A percentile compares a stretch with the other conserved stretches of the same genome.
These are phyloP conservation scores for Chrysomallon squamiferum DNA, from an alignment of 1,140 invertebrate genomes.

Conservation along the genomic window DNA sequence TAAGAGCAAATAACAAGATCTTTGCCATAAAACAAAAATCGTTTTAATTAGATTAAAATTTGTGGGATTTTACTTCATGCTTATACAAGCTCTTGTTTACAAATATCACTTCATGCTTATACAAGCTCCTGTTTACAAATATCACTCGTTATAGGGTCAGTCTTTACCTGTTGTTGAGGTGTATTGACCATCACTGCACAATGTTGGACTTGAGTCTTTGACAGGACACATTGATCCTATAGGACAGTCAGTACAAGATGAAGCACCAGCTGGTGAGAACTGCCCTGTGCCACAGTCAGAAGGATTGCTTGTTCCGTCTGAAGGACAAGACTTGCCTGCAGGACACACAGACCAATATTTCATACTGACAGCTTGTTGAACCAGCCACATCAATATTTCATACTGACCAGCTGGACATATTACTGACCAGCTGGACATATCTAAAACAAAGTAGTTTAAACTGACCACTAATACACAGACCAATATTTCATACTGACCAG, in stretches of 20 bases:
- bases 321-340: constrained; percentile 38
- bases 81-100: no score
- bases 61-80: no score
- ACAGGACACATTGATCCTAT: constrained; percentile 39
- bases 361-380: constrained; percentile 32
- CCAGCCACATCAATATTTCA: constrained; percentile 33
- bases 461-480: no score
- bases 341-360: no score
- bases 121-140: no score
- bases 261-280: constrained; percentile 35
- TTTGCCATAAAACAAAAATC: no score
- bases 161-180: constrained; percentile 31
- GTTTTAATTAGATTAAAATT: no score
- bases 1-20: background rate
- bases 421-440: constrained; percentile 43
- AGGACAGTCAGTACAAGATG: constrained; percentile 46
- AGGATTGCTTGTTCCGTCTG: constrained; percentile 34
- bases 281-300: constrained; percentile 36
- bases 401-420: constrained; percentile 46
- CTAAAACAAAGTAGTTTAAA: constrained; percentile 38
- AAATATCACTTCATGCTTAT: no score
- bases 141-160: no score
- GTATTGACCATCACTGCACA: constrained; percentile 40
- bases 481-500: no score
- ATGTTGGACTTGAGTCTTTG: constrained; percentile 11